Percentiles rank a stretch among this genome's conserved stretches.
Evolutionary conservation across 2,888 invertebrate species (phyloP).

Genomic region (Callinectes sapidus): DNA sequence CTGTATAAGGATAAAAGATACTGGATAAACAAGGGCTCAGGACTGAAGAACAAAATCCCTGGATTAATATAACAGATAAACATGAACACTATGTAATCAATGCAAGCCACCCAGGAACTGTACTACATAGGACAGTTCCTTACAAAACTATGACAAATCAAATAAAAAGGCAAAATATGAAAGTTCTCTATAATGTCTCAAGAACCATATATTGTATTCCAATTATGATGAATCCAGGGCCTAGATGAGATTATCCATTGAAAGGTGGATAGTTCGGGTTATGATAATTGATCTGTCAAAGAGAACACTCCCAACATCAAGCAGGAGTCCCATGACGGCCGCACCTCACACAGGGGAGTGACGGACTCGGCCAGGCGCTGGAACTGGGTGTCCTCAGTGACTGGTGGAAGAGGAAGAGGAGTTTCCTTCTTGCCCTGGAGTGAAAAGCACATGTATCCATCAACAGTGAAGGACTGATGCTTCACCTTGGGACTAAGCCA

Average conservation of each 20-base stretch:
- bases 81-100: no score
- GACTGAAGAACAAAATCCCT: no score
- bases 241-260: not conserved
- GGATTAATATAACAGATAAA: no score
- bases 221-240: no score
- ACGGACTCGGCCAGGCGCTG: conserved; percentile 55
- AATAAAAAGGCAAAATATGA: no score
- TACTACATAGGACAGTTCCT: no score
- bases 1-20: not conserved
- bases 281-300: not conserved
- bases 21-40: no score
- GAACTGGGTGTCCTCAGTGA: conserved; percentile 53
- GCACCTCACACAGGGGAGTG: conserved; percentile 59
- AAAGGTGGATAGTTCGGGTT: not conserved
- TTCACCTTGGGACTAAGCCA: not conserved
- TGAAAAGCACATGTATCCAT: not conserved
- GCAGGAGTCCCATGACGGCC: no score
- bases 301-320: not conserved
- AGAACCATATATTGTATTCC: no score
- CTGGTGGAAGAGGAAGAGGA: conserved; percentile 5
- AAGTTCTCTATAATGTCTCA: no score
- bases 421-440: conserved; percentile 36
- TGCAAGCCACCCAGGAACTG: no score
- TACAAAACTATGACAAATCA: no score
- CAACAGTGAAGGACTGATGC: not conserved